Conservation (phyloP, 2,113 vertebrate genomes). For the Austrofundulus limnaeus region DNA sequence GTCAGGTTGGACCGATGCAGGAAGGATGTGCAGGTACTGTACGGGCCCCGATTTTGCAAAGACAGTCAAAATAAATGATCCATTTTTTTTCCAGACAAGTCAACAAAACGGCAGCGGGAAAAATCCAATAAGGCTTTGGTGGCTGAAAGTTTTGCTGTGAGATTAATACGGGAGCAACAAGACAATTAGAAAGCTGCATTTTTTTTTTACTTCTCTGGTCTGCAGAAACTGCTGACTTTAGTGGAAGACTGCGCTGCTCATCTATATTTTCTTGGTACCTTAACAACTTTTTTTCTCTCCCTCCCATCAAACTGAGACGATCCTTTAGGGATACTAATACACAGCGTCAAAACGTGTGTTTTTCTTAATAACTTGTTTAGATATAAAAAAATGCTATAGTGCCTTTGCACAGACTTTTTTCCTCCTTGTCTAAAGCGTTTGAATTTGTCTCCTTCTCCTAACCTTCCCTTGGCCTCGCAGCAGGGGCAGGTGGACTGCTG, state of each 20-base stretch:
- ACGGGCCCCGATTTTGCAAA: conserved; percentile 24
- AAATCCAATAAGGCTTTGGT: conserved; percentile 62
- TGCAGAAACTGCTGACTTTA: conserved; percentile 56
- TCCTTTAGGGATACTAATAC: conserved; percentile 51
- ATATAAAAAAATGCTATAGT: conserved; percentile 16
- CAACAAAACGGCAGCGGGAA: conserved; percentile 34
- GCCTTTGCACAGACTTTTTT: conserved; percentile 2
- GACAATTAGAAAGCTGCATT: conserved; percentile 57
- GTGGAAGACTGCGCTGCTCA: conserved; percentile 55
- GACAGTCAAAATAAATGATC: conserved; percentile 40
- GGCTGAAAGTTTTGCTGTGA: conserved; percentile 47
- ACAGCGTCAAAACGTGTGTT: conserved; percentile 48
- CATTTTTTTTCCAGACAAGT: conserved; percentile 50
- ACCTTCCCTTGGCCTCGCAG: conserved; percentile 72
- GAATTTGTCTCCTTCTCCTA: neutral
- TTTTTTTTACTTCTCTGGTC: conserved; percentile 50
- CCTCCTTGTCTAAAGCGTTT: conserved; percentile 1
- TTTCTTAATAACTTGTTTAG: conserved; percentile 38
- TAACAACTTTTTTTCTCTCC: conserved; percentile 32
- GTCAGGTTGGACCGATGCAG: conserved; percentile 49
- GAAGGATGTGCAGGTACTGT: conserved; percentile 12
- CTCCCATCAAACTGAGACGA: conserved; percentile 28
- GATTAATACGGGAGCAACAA: conserved; percentile 59
- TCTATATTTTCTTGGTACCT: conserved; percentile 57
- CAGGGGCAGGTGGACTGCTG: conserved; percentile 97